Evolutionary conservation across 2,888 invertebrate species (phyloP).

Genomic region (Drosophila aldrichi): DNA sequence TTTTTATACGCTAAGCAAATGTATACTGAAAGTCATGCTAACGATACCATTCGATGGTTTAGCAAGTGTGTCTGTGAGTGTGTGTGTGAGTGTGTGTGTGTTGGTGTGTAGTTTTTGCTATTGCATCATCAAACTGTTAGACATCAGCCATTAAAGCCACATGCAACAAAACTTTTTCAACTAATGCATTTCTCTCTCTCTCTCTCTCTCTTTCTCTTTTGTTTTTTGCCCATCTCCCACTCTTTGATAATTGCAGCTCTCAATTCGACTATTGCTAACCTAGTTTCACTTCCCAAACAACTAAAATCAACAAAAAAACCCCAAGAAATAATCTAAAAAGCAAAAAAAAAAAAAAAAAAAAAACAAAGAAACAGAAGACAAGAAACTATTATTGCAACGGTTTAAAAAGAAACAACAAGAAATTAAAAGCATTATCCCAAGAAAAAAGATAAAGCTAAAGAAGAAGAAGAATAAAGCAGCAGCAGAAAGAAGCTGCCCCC

Average conservation of each 20-base stretch:
- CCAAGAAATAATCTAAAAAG: conserved; percentile 26
- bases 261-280: conserved; percentile 71
- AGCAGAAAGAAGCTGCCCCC: neutral
- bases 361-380: conserved; percentile 19
- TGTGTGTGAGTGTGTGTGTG: conserved; percentile 24
- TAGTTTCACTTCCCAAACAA: conserved; percentile 67
- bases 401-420: conserved; percentile 6
- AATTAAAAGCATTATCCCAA: neutral
- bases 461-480: neutral
- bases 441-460: neutral
- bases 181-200: conserved; percentile 44
- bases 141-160: conserved; percentile 46
- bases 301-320: conserved; percentile 27
- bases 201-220: conserved; percentile 1
- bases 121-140: conserved; percentile 55
- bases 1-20: conserved; percentile 10
- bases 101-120: conserved; percentile 34
- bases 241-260: conserved; percentile 54
- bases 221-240: conserved; percentile 11
- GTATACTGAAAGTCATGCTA: conserved; percentile 48
- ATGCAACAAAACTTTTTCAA: conserved; percentile 49
- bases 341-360: conserved; percentile 12
- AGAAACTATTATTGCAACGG: conserved; percentile 15
- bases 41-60: conserved; percentile 43
- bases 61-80: conserved; percentile 15